Conservation (phyloP, 2,113 vertebrate species). For the Amphilophus citrinellus region DNA sequence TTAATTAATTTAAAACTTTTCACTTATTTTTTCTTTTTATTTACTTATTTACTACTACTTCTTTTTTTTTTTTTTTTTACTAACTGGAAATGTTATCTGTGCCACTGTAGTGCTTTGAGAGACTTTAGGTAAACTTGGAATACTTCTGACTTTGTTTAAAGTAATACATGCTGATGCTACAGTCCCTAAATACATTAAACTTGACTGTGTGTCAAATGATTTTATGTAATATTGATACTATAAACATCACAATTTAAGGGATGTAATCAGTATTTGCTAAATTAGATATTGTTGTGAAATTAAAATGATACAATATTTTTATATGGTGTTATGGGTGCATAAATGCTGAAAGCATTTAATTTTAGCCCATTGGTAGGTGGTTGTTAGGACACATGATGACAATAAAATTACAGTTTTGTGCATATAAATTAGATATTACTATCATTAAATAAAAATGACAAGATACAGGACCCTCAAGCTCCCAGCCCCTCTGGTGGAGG, state of each 20-base stretch:
- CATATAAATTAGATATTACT: neutral
- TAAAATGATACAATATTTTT: neutral
- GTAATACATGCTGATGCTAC: neutral
- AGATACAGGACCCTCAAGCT: too few relatives aligned
- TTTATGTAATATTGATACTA: too few relatives aligned
- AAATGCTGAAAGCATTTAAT: neutral
- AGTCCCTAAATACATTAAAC: neutral
- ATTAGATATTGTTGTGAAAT: neutral
- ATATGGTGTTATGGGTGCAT: neutral
- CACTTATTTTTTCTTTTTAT: neutral
- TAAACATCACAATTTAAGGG: too few relatives aligned
- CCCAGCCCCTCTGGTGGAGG: too few relatives aligned
- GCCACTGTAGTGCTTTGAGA: too few relatives aligned
- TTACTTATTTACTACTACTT: neutral
- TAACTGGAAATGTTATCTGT: neutral
- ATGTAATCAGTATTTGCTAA: neutral
- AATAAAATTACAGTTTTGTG: neutral
- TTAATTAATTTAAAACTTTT: neutral
- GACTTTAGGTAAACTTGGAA: neutral
- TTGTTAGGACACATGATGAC: neutral
- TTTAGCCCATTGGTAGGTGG: neutral
- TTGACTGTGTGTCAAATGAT: too few relatives aligned
- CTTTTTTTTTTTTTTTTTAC: neutral
- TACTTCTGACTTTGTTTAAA: neutral
- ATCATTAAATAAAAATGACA: neutral